Conservation (phyloP, 2,113 vertebrate species). For the Nothobranchius kuhntae region DNA sequence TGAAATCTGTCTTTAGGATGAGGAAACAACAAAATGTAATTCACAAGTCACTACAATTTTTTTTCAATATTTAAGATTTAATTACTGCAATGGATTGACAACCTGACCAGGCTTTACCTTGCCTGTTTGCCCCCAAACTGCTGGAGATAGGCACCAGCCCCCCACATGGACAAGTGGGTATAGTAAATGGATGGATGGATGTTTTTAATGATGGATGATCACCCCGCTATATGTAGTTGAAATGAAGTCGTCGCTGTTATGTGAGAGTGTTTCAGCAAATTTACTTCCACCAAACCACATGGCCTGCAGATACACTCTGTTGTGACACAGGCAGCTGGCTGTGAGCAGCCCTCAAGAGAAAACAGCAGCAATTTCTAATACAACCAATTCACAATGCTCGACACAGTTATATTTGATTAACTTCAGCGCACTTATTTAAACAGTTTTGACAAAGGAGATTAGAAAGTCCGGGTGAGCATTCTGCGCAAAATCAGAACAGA, state of each 20-base stretch:
- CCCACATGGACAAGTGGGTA: too few species aligned
- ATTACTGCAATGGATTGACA: too few species aligned
- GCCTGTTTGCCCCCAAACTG: too few species aligned
- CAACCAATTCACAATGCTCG: conserved; percentile 20
- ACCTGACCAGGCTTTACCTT: too few species aligned
- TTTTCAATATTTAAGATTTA: too few species aligned
- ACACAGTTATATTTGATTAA: conserved; percentile 34
- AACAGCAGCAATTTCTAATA: conserved; percentile 24
- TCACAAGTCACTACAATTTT: too few species aligned
- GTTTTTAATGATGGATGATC: too few species aligned
- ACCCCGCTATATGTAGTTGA: conserved; percentile 1
- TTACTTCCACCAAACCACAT: conserved; percentile 8
- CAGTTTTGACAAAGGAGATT: conserved; percentile 1
- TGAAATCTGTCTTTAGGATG: too few species aligned
- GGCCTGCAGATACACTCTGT: conserved; percentile 23
- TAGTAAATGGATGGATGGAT: too few species aligned
- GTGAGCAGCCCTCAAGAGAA: conserved; percentile 8
- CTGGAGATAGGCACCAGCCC: too few species aligned
- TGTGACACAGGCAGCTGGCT: conserved; percentile 10
- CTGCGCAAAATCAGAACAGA: conserved; percentile 3
- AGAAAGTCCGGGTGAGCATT: conserved; percentile 4
- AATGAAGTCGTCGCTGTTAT: conserved; percentile 21
- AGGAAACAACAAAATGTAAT: too few species aligned
- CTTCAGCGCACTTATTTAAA: conserved; percentile 12
- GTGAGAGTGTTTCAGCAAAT: conserved; percentile 14